These are phyloP conservation scores for Cyprinus carpio DNA, from an alignment of 2,113 vertebrate species.

Conservation along the genomic window DNA sequence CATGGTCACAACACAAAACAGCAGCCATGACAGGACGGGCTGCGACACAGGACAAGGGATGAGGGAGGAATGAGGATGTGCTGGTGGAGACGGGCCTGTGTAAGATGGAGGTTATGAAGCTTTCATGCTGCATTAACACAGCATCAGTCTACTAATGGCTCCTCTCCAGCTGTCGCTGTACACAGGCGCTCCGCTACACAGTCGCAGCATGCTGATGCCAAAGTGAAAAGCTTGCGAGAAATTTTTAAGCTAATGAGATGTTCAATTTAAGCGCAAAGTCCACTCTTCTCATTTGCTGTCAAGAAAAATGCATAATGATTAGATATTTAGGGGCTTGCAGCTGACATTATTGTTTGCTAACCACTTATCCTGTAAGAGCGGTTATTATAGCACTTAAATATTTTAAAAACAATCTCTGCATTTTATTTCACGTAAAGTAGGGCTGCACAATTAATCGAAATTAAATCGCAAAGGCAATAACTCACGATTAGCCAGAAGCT, in stretches of 20 bases:
- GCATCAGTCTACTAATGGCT: conserved; percentile 46
- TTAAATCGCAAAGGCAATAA: too few species aligned
- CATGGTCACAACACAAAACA: conserved; percentile 20
- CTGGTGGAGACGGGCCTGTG: conserved; percentile 5
- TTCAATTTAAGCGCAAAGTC: neutral
- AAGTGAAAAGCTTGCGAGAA: neutral
- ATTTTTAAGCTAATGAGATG: neutral
- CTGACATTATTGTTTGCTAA: neutral
- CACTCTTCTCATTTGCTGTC: neutral
- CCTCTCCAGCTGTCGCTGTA: conserved; percentile 15
- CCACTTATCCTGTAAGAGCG: neutral
- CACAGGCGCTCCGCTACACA: neutral
- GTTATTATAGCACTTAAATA: neutral
- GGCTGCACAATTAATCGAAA: too few species aligned
- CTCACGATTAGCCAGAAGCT: too few species aligned
- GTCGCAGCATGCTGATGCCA: neutral
- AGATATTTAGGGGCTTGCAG: neutral
- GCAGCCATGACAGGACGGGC: conserved; percentile 20
- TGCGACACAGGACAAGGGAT: conserved; percentile 28
- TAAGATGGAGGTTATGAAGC: conserved; percentile 32
- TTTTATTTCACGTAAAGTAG: neutral
- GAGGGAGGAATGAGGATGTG: conserved; percentile 44
- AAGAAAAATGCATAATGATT: neutral
- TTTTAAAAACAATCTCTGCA: neutral
- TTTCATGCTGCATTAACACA: conserved; percentile 43